These are phyloP conservation scores for Hemaris fuciformis DNA, from an alignment of 2,888 invertebrate genomes.

Conservation along the genomic window DNA sequence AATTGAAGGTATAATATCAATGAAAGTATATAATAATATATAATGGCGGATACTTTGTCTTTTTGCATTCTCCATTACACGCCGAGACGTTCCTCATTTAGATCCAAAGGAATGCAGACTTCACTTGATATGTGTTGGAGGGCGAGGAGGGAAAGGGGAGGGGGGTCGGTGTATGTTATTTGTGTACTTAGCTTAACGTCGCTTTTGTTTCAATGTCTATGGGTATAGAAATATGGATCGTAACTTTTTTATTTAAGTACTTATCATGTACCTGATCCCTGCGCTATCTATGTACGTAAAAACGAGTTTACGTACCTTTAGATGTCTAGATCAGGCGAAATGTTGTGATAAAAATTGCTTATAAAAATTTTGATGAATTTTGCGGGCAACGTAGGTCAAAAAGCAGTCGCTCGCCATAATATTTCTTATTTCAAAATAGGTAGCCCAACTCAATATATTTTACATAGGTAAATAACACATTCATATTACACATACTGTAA, in stretches of 20 bases:
- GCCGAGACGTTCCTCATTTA: slow-evolving; percentile 12
- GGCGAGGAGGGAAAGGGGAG: neutral
- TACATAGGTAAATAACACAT: no score
- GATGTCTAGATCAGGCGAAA: no score
- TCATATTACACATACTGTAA: no score
- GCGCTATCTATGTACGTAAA: no score
- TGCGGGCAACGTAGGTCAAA: no score
- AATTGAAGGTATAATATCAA: neutral
- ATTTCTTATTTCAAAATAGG: no score
- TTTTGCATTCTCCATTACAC: slow-evolving; percentile 7
- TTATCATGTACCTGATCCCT: neutral
- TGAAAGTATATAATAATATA: neutral
- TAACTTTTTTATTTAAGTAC: neutral
- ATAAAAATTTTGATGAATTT: no score
- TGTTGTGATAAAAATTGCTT: no score
- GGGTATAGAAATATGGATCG: neutral
- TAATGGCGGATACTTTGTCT: neutral
- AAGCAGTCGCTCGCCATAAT: no score
- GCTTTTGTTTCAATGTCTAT: neutral
- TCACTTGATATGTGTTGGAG: slow-evolving; percentile 8
- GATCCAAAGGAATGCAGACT: slow-evolving; percentile 11
- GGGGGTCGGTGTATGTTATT: neutral
- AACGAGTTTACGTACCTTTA: no score
- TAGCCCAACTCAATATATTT: no score
- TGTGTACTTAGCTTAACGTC: neutral